Conservation (phyloP, 2,888 invertebrate species). For the Drosophila phalerata region DNA sequence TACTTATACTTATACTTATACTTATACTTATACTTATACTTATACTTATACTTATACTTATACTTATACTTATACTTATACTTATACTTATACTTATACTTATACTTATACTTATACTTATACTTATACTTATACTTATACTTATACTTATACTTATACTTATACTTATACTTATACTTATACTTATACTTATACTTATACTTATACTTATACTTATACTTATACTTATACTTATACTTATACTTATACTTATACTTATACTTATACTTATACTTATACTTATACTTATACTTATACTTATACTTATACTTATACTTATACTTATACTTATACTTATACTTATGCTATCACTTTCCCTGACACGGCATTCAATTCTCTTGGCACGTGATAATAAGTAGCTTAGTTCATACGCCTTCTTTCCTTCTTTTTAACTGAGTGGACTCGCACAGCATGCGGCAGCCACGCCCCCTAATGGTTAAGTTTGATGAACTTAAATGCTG, state of each 20-base stretch:
- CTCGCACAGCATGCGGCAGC: constrained; percentile 45
- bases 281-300: not conserved
- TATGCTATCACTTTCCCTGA: not conserved
- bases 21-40: constrained; percentile 2
- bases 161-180: constrained; percentile 2
- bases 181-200: constrained; percentile 2
- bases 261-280: not conserved
- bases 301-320: not conserved
- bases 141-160: constrained; percentile 2
- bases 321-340: constrained; percentile 2
- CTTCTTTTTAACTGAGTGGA: not conserved
- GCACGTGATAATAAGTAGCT: constrained; percentile 20
- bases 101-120: constrained; percentile 2
- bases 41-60: constrained; percentile 2
- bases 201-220: not conserved
- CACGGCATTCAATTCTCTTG: too few relatives aligned
- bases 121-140: constrained; percentile 2
- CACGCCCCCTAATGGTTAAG: constrained; percentile 32
- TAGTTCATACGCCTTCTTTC: constrained; percentile 11
- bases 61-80: constrained; percentile 2
- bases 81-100: constrained; percentile 2
- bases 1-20: constrained; percentile 2
- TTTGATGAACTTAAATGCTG: constrained; percentile 32
- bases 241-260: not conserved
- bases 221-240: not conserved